Percentiles rank a stretch among this genome's conserved stretches.
Conservation (phyloP, 2,113 vertebrate genomes). For the Engystomops pustulosus region DNA sequence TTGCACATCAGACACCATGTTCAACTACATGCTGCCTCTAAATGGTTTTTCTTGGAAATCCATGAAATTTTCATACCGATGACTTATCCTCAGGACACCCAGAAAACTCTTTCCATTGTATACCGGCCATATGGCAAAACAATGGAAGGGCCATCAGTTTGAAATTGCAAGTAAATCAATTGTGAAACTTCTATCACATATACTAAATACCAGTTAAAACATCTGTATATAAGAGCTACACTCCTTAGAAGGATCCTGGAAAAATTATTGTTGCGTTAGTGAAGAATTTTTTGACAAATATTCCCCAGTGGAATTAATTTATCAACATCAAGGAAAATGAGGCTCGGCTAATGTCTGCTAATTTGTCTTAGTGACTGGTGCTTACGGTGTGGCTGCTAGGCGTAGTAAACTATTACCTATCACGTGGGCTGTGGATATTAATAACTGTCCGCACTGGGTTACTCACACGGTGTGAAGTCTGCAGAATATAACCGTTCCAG, state of each 20-base stretch:
- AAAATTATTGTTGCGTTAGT: slow-evolving; percentile 6
- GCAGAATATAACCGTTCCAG: neutral
- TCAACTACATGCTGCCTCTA: too few relatives aligned
- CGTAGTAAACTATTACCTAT: slow-evolving; percentile 39
- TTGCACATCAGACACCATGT: too few relatives aligned
- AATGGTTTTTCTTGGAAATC: too few relatives aligned
- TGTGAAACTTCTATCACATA: too few relatives aligned
- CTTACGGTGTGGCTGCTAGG: slow-evolving; percentile 20
- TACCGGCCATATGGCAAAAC: too few relatives aligned
- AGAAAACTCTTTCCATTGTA: too few relatives aligned
- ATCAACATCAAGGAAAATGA: slow-evolving; percentile 42
- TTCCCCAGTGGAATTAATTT: slow-evolving; percentile 10
- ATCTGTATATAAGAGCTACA: neutral
- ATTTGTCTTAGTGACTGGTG: slow-evolving; percentile 46
- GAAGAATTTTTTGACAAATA: slow-evolving; percentile 10
- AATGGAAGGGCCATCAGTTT: too few relatives aligned
- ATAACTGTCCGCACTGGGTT: slow-evolving; percentile 15
- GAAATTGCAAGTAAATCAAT: too few relatives aligned
- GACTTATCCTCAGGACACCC: too few relatives aligned
- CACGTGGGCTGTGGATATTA: slow-evolving; percentile 24
- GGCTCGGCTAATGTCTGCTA: slow-evolving; percentile 40
- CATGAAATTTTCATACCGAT: too few relatives aligned
- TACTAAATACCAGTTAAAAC: neutral
- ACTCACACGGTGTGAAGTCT: neutral
- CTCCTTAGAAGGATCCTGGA: neutral